These are phyloP conservation scores for Cyclopterus lumpus DNA, from an alignment of 2,797 vertebrate genomes.

Conservation along the genomic window DNA sequence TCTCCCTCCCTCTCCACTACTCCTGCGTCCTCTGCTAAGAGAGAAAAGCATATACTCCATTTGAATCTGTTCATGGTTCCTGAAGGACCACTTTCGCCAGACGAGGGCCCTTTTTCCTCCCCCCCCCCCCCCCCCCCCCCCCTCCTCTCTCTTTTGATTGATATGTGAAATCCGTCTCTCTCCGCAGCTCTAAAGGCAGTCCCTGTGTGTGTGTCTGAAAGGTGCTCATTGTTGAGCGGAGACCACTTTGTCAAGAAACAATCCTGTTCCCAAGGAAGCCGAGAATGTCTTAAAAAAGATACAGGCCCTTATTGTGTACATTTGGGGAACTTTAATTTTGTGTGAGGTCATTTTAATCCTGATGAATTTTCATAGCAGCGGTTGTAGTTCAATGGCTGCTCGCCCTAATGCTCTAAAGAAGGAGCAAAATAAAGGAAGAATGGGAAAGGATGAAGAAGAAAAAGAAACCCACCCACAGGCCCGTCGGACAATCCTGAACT, in stretches of 20 bases:
- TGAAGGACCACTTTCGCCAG: conserved; percentile 81
- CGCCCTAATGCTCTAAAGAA: conserved; percentile 83
- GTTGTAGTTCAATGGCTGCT: conserved; percentile 84
- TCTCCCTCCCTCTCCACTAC: conserved; percentile 46
- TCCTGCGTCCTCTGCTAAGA: conserved; percentile 65
- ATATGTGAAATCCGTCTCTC: conserved; percentile 90
- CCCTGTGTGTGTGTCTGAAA: conserved; percentile 86
- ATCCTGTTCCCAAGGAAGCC: conserved; percentile 87
- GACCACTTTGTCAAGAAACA: conserved; percentile 89
- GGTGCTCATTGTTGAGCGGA: conserved; percentile 86
- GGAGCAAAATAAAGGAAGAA: conserved; percentile 75
- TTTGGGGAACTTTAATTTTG: conserved; percentile 88
- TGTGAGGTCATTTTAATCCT: conserved; percentile 91
- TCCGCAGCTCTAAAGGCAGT: conserved; percentile 83
- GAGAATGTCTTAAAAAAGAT: conserved; percentile 87
- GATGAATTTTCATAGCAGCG: conserved; percentile 88
- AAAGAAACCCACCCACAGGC: conserved; percentile 82
- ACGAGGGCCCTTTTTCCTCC: conserved; percentile 68
- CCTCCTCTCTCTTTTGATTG: conserved; percentile 83
- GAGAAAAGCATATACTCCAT: conserved; percentile 79
- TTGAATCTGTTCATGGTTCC: conserved; percentile 75
- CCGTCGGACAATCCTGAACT: conserved; percentile 78
- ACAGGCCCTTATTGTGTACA: conserved; percentile 85
- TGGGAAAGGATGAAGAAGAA: conserved; percentile 56
- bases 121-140: conserved; percentile 13